phyloP scores from a whole-genome alignment of 2,888 invertebrate genomes.

The Parnassius apollo region DNA sequence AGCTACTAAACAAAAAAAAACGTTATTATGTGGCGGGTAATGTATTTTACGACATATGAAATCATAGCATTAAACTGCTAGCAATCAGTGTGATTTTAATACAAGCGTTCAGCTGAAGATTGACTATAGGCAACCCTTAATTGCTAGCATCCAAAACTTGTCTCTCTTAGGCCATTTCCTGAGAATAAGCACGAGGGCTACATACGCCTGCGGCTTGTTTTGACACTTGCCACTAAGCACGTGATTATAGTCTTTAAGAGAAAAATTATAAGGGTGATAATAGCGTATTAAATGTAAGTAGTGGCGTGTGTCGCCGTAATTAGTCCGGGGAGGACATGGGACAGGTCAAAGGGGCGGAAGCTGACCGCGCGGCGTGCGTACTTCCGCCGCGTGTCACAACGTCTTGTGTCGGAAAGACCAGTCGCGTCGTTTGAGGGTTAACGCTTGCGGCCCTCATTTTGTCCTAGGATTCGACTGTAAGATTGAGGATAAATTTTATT shows the following conservation, averaged over 20 bases:
- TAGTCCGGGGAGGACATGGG: constrained; percentile 51
- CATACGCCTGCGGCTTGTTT: constrained; percentile 45
- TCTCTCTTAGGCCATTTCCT: constrained; percentile 65
- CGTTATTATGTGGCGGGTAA: too few relatives aligned
- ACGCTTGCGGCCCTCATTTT: constrained; percentile 28
- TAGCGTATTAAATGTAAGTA: constrained; percentile 6
- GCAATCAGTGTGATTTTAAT: too few relatives aligned
- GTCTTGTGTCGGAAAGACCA: constrained; percentile 59
- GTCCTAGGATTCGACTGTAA: constrained; percentile 12
- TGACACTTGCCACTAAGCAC: constrained; percentile 32
- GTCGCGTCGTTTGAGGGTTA: constrained; percentile 44
- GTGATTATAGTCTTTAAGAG: constrained; percentile 39
- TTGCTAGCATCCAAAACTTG: constrained; percentile 51
- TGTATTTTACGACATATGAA: too few relatives aligned
- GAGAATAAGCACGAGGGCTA: constrained; percentile 46
- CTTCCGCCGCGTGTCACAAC: constrained; percentile 63
- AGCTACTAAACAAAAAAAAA: too few relatives aligned
- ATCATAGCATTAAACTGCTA: too few relatives aligned
- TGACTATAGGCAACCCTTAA: constrained; percentile 37
- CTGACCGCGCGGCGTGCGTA: constrained; percentile 67
- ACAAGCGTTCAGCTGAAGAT: not conserved
- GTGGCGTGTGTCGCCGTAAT: constrained; percentile 55
- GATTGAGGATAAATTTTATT: not conserved
- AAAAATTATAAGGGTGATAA: constrained; percentile 10
- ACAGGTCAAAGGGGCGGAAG: constrained; percentile 75